These are phyloP conservation scores for Acropora yongei DNA, from an alignment of 64 coral and sea anemone species.

Conservation along the genomic window DNA sequence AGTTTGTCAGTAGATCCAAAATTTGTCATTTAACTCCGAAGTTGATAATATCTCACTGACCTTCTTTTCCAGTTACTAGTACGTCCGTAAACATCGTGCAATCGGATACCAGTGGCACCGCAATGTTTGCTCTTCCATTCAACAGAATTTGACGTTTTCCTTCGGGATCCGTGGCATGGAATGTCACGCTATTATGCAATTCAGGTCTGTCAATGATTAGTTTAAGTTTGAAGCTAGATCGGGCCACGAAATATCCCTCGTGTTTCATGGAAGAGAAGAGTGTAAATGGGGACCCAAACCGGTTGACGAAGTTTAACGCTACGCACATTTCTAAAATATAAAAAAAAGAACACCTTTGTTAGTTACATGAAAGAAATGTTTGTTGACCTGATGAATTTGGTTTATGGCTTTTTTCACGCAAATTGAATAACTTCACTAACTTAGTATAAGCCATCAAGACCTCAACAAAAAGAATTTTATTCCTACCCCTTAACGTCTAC, in stretches of 20 bases:
- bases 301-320: conserved; percentile 46
- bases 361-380: too few relatives aligned
- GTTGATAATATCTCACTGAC: neutral
- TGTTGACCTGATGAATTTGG: too few relatives aligned
- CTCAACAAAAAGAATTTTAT: too few relatives aligned
- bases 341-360: neutral
- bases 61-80: neutral
- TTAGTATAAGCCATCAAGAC: too few relatives aligned
- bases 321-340: neutral
- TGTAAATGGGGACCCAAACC: conserved; percentile 48
- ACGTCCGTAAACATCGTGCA: neutral
- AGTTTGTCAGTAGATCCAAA: neutral
- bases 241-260: conserved; percentile 70
- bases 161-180: neutral
- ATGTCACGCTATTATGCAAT: conserved; percentile 19
- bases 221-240: conserved; percentile 32
- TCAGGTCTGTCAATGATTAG: conserved; percentile 19
- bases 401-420: too few relatives aligned
- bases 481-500: too few relatives aligned
- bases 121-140: neutral
- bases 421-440: too few relatives aligned
- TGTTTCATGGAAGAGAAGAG: conserved; percentile 80
- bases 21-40: neutral
- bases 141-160: conserved; percentile 1
- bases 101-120: neutral